Conservation (phyloP, 1,140 invertebrate genomes). For the Heliothis subflexa region DNA sequence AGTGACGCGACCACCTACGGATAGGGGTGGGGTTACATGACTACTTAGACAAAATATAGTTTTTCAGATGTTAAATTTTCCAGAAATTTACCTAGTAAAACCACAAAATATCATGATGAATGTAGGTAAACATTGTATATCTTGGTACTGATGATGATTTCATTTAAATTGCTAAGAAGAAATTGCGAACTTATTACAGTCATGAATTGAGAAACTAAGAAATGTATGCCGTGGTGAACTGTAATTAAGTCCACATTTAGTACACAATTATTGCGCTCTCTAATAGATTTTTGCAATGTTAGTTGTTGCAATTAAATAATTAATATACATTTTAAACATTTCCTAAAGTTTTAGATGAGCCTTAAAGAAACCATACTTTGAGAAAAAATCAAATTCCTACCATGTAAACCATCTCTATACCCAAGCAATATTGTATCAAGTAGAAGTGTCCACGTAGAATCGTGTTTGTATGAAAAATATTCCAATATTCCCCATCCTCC, state of each 20-base stretch:
- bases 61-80: background rate
- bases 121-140: too few relatives aligned
- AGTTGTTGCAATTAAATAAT: too few relatives aligned
- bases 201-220: background rate
- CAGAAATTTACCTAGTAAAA: background rate
- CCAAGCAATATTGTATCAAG: slow-evolving; percentile 80
- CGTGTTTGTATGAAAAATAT: slow-evolving; percentile 86
- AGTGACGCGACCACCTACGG: slow-evolving; percentile 67
- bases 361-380: background rate
- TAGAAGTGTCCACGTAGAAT: slow-evolving; percentile 81
- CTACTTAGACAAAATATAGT: background rate
- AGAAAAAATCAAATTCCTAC: background rate
- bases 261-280: too few relatives aligned
- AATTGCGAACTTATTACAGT: background rate
- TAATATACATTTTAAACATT: background rate
- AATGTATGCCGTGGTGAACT: too few relatives aligned
- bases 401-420: slow-evolving; percentile 65
- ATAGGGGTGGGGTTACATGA: slow-evolving; percentile 65
- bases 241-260: too few relatives aligned
- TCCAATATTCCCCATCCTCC: slow-evolving; percentile 68
- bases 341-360: background rate
- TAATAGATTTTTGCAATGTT: too few relatives aligned
- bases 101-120: background rate
- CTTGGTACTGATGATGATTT: too few relatives aligned
- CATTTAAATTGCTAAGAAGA: background rate